Conservation (phyloP, 2,113 vertebrate genomes). For the Engystomops pustulosus region DNA sequence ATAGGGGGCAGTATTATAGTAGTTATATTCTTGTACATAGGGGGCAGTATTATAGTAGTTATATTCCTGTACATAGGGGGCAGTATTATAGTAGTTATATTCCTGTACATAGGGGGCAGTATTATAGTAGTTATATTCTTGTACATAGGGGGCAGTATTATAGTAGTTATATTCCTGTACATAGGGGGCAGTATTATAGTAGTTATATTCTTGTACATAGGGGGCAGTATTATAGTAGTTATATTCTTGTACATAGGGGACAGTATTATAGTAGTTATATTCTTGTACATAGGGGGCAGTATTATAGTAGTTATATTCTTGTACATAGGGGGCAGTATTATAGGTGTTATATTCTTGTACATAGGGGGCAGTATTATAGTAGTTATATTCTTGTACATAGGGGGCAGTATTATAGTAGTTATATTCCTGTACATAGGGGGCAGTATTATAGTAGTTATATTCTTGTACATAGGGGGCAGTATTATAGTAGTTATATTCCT, state of each 20-base stretch:
- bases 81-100: slow-evolving; percentile 4
- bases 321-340: background rate
- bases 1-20: background rate
- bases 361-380: background rate
- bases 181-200: slow-evolving; percentile 9
- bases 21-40: background rate
- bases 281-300: background rate
- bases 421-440: background rate
- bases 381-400: slow-evolving; percentile 3
- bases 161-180: slow-evolving; percentile 20
- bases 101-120: background rate
- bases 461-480: slow-evolving; percentile 1
- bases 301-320: slow-evolving; percentile 2
- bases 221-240: background rate
- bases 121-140: slow-evolving; percentile 2
- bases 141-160: background rate
- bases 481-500: slow-evolving; percentile 12
- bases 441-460: slow-evolving; percentile 10
- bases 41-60: slow-evolving; percentile 1
- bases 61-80: background rate
- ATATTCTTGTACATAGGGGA: background rate
- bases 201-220: slow-evolving; percentile 7
- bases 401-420: background rate
- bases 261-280: slow-evolving; percentile 3
- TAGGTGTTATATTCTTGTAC: background rate